A percentile compares a stretch with the other conserved stretches of the same genome.
phyloP scores from a whole-genome alignment of 2,797 vertebrate species.

The Crenichthys baileyi region DNA sequence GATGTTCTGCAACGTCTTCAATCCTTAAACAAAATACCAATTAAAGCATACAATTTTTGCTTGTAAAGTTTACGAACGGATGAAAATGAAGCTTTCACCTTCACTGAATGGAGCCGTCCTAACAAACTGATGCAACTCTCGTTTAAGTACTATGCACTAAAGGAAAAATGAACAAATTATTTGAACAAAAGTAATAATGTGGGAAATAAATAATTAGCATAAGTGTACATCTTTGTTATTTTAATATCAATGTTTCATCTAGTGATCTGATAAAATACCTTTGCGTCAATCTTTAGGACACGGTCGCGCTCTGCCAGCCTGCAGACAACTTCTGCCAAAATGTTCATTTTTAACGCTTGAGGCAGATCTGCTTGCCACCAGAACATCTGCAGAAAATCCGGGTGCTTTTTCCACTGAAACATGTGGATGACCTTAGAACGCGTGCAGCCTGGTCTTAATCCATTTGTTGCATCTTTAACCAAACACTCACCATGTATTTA shows the following conservation, averaged over 20 bases:
- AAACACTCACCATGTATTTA: conserved; percentile 56
- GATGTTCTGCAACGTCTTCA: conserved; percentile 54
- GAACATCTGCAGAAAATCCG: conserved; percentile 30
- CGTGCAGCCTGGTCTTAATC: not conserved
- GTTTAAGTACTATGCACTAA: conserved; percentile 38
- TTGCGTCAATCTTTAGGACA: conserved; percentile 23
- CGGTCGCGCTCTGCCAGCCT: conserved; percentile 32
- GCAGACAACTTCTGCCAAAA: conserved; percentile 9
- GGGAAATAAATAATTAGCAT: not conserved
- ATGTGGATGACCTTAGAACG: conserved; percentile 2
- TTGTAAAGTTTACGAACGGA: not conserved
- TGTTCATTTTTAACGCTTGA: not conserved
- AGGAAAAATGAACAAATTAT: not conserved
- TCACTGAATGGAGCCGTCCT: conserved; percentile 44
- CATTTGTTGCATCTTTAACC: not conserved
- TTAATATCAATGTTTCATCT: not conserved
- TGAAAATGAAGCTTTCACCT: conserved; percentile 46
- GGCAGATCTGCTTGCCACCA: conserved; percentile 11
- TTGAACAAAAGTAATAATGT: not conserved
- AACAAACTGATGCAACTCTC: conserved; percentile 35
- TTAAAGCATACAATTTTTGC: not conserved
- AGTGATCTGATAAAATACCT: conserved; percentile 44
- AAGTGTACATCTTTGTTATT: not conserved
- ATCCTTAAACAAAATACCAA: conserved; percentile 48
- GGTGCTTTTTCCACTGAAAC: conserved; percentile 34